Evolutionary conservation across 2,888 invertebrate genomes (phyloP).

Genomic region (Magallana nippona): DNA sequence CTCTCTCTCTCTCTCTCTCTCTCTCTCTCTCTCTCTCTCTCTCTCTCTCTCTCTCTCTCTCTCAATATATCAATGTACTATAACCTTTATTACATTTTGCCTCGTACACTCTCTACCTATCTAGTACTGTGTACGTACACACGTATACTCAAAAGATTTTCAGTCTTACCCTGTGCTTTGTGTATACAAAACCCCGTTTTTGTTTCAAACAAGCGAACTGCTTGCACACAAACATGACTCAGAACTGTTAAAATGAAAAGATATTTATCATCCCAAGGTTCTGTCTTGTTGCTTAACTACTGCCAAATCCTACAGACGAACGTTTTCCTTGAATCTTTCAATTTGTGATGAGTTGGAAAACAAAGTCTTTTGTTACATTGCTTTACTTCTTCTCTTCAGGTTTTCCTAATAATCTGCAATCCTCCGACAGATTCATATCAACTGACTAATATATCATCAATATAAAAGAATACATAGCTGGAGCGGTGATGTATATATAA

Average conservation of each 20-base stretch:
- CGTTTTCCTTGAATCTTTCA: background rate
- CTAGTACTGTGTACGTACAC: too few species aligned
- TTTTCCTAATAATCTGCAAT: slow-evolving; percentile 2
- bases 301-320: slow-evolving; percentile 25
- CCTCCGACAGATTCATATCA: background rate
- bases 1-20: slow-evolving; percentile 19
- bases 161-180: background rate
- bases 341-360: slow-evolving; percentile 1
- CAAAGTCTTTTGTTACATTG: background rate
- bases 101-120: too few species aligned
- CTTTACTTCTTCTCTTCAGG: background rate
- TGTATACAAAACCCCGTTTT: slow-evolving; percentile 8
- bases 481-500: background rate
- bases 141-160: too few species aligned
- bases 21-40: slow-evolving; percentile 26
- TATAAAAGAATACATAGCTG: background rate
- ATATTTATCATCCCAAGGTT: slow-evolving; percentile 27
- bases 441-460: background rate
- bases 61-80: background rate
- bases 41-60: slow-evolving; percentile 15
- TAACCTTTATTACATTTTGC: too few species aligned
- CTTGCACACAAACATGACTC: slow-evolving; percentile 33
- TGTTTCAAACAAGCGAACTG: slow-evolving; percentile 32
- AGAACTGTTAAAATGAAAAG: slow-evolving; percentile 31
- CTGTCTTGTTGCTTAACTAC: slow-evolving; percentile 14